Base-by-base conservation (phyloP, 2,888 invertebrate species). In the Dendrolimus houi region DNA sequence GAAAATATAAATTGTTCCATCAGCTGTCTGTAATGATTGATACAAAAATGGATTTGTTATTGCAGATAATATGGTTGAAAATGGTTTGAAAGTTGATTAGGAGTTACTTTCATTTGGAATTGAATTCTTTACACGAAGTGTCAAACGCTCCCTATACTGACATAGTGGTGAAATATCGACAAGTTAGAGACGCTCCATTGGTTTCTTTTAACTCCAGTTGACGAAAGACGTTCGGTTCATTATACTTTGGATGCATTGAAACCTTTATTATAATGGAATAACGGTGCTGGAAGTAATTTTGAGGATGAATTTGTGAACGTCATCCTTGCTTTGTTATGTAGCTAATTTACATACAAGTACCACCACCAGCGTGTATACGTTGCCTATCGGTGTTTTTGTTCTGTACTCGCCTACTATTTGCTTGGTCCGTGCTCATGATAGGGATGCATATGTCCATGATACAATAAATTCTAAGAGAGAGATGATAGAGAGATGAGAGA, bases 71-170 rank as follows among this genome's bases (percentile, higher is more conserved):
- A 76, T 56, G 66, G 66, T 64, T 65, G 57, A 62, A 68, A 61
- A 59, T 69, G 42, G 56, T 59, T 64, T 63, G 61, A 14, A 52
- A 58, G 54, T 10, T n/a, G 1, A 42, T 47, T 56, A 54, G 29
- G 56, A 62, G 59, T 63, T 71, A 59, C 12, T 66, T 57, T 60
- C 52, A 57, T 64, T 59, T 60, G 52, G 6, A 56, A 54, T 58
- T 58, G 57, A 57, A 62, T 62, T 59, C 62, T 63, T 64, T 65
- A 68, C 65, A 67, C 68, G 74, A 77, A 79, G 75, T 79, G 79
- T 79, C 79, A 81, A 81, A 77, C 68, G 79, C 67, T 74, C 72
- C 76, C 78, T 79, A 79, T 81, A 81, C 81, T 81, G 77, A 74
- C 66, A 69, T 71, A 70, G 77, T 78, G 74, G 73, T 77, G 79